Percentiles rank a stretch among this genome's conserved stretches.
Evolutionary conservation across 2,888 invertebrate species (phyloP).

Genomic region (Zaprionus lineosus): DNA sequence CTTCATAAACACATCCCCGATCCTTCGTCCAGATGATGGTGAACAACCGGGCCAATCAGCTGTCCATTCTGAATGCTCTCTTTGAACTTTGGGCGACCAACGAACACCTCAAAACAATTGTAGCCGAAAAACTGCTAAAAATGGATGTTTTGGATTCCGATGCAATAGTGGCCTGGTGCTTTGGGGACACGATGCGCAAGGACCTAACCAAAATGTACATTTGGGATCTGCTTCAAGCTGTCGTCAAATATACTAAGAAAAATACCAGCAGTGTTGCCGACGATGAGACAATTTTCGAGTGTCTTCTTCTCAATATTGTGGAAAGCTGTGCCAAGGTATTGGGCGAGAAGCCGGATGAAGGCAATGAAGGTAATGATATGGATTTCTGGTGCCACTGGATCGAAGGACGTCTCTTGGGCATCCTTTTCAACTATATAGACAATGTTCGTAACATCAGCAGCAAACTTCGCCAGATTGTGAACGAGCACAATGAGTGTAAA

Average conservation of each 20-base stretch:
- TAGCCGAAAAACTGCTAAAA: constrained; percentile 36
- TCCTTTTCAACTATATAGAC: constrained; percentile 35
- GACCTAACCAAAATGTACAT: constrained; percentile 49
- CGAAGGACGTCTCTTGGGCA: constrained; percentile 36
- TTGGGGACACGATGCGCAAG: constrained; percentile 20
- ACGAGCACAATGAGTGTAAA: constrained; percentile 9
- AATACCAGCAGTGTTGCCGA: background rate
- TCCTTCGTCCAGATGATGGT: constrained; percentile 21
- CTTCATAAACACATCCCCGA: too few species aligned
- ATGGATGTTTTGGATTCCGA: constrained; percentile 21
- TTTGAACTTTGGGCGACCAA: constrained; percentile 51
- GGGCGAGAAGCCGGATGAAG: constrained; percentile 3
- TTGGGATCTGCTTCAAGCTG: constrained; percentile 47
- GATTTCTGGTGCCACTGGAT: constrained; percentile 55
- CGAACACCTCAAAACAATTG: constrained; percentile 40
- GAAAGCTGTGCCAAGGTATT: constrained; percentile 13
- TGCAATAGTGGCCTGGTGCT: constrained; percentile 40
- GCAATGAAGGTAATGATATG: background rate
- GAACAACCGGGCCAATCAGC: constrained; percentile 12
- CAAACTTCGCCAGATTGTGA: constrained; percentile 16
- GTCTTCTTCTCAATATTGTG: constrained; percentile 35
- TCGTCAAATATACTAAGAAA: constrained; percentile 19
- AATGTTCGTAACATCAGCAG: constrained; percentile 24
- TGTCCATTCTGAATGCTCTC: constrained; percentile 30
- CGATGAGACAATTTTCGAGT: background rate